Evolutionary conservation across 2,113 vertebrate genomes (phyloP).

Genomic region (Notarius lentiginosus): DNA sequence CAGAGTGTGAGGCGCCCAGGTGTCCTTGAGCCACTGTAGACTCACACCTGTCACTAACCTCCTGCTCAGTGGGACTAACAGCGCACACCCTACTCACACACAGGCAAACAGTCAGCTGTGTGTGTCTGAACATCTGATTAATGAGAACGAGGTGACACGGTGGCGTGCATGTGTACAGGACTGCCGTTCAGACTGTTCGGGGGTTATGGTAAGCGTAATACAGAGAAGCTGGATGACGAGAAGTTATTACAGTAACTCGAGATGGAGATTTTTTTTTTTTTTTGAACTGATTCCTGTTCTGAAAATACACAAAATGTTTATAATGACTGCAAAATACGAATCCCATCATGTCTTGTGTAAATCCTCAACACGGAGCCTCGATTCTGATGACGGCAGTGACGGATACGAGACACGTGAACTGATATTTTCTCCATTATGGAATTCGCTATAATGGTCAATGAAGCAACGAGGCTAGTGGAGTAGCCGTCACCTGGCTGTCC

Average conservation of each 20-base stretch:
- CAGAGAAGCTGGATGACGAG: neutral
- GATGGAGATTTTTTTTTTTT: neutral
- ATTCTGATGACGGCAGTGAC: neutral
- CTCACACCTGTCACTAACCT: constrained; percentile 69
- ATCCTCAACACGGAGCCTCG: neutral
- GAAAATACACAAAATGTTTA: neutral
- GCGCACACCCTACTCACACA: constrained; percentile 50
- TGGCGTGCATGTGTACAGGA: neutral
- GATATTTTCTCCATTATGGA: neutral
- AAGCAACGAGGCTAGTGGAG: neutral
- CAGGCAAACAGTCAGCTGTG: constrained; percentile 11
- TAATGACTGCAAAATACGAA: neutral
- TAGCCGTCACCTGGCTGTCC: too few species aligned
- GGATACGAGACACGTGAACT: neutral
- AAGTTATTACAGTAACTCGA: neutral
- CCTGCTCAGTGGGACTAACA: constrained; percentile 58
- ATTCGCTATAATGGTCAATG: neutral
- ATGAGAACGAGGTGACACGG: neutral
- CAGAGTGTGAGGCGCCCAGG: constrained; percentile 56
- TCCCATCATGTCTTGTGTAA: neutral
- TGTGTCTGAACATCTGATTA: constrained; percentile 22
- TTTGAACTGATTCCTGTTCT: neutral
- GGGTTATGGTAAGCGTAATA: neutral
- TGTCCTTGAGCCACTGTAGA: constrained; percentile 60
- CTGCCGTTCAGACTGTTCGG: neutral